Percentiles rank a stretch among this genome's conserved stretches.
Conservation (phyloP, 1,140 invertebrate species). For the Drosophila tani region DNA sequence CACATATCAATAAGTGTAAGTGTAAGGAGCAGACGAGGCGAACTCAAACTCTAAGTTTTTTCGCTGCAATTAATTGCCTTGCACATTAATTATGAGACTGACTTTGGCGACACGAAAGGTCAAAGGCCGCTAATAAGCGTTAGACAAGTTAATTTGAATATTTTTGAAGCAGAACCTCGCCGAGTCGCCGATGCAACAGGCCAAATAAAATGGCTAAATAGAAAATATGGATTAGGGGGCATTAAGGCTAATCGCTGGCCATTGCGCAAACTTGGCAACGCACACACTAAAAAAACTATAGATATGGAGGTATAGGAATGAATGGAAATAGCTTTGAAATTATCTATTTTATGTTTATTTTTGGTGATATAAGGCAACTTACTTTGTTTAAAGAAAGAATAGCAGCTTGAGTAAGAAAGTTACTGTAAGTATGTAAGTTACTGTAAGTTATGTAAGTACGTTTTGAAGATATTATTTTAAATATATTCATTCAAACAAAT, state of each 20-base stretch:
- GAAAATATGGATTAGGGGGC: slow-evolving; percentile 61
- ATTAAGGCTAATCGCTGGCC: slow-evolving; percentile 64
- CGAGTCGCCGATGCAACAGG: slow-evolving; percentile 2
- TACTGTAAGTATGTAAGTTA: too few relatives aligned
- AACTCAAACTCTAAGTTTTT: slow-evolving; percentile 3
- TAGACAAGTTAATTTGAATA: slow-evolving; percentile 79
- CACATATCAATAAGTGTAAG: slow-evolving; percentile 75
- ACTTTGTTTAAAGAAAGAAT: too few relatives aligned
- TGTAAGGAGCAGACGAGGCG: slow-evolving; percentile 46
- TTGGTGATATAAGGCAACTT: too few relatives aligned
- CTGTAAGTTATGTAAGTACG: too few relatives aligned
- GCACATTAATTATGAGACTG: slow-evolving; percentile 75
- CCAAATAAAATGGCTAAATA: slow-evolving; percentile 36
- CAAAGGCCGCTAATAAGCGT: slow-evolving; percentile 79
- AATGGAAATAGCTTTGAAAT: slow-evolving; percentile 1
- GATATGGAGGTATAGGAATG: background rate
- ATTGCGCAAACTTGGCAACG: slow-evolving; percentile 43
- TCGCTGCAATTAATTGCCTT: slow-evolving; percentile 74
- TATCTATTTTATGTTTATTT: background rate
- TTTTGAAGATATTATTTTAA: too few relatives aligned
- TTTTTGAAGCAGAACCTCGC: slow-evolving; percentile 1
- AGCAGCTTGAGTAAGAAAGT: too few relatives aligned
- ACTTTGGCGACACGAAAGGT: slow-evolving; percentile 63
- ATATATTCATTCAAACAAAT: too few relatives aligned
- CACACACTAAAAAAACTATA: slow-evolving; percentile 8